Evolutionary conservation across 2,113 vertebrate genomes (phyloP).

Genomic region (Cyanocitta stelleri): DNA sequence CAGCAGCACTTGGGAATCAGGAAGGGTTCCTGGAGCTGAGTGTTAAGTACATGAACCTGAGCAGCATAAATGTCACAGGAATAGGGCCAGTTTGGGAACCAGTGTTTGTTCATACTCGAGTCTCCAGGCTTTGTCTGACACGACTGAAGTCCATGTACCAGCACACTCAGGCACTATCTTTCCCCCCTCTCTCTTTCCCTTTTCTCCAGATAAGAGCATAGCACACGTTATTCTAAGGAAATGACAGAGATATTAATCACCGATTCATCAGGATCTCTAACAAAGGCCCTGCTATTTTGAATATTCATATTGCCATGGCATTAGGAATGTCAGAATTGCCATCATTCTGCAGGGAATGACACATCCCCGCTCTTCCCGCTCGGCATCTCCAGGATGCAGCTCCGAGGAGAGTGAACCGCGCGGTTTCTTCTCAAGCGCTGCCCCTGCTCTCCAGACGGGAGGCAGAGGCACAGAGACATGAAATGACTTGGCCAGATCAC

Average conservation of each 20-base stretch:
- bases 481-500: slow-evolving; percentile 21
- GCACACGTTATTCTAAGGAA: slow-evolving; percentile 32
- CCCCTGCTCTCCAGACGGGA: not conserved
- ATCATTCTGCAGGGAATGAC: slow-evolving; percentile 1
- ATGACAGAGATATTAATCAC: slow-evolving; percentile 20
- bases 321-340: slow-evolving; percentile 1
- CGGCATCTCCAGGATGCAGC: not conserved
- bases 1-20: not conserved
- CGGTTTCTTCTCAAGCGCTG: not conserved
- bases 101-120: not conserved
- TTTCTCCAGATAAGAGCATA: not conserved
- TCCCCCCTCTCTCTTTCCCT: not conserved
- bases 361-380: not conserved
- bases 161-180: not conserved
- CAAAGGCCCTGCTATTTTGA: slow-evolving; percentile 10
- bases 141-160: rapidly evolving
- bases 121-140: not conserved
- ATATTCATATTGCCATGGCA: slow-evolving; percentile 28
- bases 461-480: slow-evolving; percentile 16
- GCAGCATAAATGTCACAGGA: not conserved
- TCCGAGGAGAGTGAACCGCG: rapidly evolving
- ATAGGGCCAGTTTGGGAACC: not conserved
- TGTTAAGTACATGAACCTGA: slow-evolving; percentile 2
- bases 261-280: slow-evolving; percentile 5
- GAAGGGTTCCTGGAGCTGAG: not conserved